phyloP scores from a whole-genome alignment of 2,888 invertebrate species.

The Scotopteryx bipunctaria region DNA sequence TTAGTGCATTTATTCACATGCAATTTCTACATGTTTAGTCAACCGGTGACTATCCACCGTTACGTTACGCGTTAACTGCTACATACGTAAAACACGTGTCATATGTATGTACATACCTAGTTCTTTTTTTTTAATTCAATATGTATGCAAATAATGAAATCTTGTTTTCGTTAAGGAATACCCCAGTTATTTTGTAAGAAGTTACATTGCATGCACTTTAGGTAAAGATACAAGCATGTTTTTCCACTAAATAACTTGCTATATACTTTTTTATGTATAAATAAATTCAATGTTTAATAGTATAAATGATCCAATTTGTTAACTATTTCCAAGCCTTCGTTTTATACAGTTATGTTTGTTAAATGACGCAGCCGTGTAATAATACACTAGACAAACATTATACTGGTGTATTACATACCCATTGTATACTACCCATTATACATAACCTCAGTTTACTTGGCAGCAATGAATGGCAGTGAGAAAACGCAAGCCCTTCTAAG shows the following conservation, averaged over 20 bases:
- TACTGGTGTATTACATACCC: conserved; percentile 1
- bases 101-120: too few relatives aligned
- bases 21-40: conserved; percentile 11
- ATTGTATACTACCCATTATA: conserved; percentile 24
- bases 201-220: too few relatives aligned
- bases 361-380: conserved; percentile 1
- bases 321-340: too few relatives aligned
- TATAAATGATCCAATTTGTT: too few relatives aligned
- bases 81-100: not conserved
- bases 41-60: conserved; percentile 4
- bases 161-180: too few relatives aligned
- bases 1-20: conserved; percentile 6
- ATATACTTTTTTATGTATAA: too few relatives aligned
- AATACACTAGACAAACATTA: not conserved
- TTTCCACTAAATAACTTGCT: too few relatives aligned
- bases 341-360: not conserved
- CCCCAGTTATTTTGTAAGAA: too few relatives aligned
- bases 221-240: too few relatives aligned
- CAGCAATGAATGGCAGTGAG: conserved; percentile 26
- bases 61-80: conserved; percentile 1
- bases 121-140: too few relatives aligned
- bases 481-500: conserved; percentile 25
- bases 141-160: too few relatives aligned
- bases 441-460: conserved; percentile 18
- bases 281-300: too few relatives aligned